These are phyloP conservation scores for Apamea anceps DNA, from an alignment of 2,888 invertebrate species.

Conservation along the genomic window DNA sequence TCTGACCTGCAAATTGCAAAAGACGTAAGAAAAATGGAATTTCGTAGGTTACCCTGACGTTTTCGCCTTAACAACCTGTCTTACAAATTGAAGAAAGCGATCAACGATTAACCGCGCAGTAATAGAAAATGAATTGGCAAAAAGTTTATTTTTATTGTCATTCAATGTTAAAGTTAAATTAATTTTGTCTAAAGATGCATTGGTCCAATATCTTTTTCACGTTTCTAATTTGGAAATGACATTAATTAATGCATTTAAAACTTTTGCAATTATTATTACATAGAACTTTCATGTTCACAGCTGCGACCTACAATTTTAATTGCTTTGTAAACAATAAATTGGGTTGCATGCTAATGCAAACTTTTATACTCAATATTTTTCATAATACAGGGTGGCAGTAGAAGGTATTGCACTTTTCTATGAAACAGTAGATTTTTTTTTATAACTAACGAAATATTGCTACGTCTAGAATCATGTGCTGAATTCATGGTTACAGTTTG, in stretches of 20 bases:
- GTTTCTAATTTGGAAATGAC: slow-evolving; percentile 22
- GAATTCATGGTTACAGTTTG: no score
- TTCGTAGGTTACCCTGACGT: no score
- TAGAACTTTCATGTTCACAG: slow-evolving; percentile 37
- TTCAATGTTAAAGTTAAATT: background rate
- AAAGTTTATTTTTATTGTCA: background rate
- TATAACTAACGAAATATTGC: no score
- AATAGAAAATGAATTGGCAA: background rate
- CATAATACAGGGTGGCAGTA: no score
- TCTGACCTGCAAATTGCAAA: no score
- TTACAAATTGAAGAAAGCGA: background rate
- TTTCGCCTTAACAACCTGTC: background rate
- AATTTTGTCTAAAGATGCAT: background rate
- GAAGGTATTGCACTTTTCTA: no score
- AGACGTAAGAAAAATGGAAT: no score
- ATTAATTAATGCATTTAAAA: slow-evolving; percentile 39
- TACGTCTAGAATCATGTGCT: no score
- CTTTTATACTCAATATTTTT: background rate
- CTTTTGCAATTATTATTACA: slow-evolving; percentile 30
- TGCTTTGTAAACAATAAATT: slow-evolving; percentile 46
- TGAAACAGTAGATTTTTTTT: no score
- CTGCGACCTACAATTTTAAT: slow-evolving; percentile 38
- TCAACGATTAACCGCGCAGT: background rate
- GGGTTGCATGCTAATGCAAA: slow-evolving; percentile 20
- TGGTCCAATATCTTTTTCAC: slow-evolving; percentile 1